Conservation (phyloP, 2,113 vertebrate genomes). For the Aspidoscelis tigris region DNA sequence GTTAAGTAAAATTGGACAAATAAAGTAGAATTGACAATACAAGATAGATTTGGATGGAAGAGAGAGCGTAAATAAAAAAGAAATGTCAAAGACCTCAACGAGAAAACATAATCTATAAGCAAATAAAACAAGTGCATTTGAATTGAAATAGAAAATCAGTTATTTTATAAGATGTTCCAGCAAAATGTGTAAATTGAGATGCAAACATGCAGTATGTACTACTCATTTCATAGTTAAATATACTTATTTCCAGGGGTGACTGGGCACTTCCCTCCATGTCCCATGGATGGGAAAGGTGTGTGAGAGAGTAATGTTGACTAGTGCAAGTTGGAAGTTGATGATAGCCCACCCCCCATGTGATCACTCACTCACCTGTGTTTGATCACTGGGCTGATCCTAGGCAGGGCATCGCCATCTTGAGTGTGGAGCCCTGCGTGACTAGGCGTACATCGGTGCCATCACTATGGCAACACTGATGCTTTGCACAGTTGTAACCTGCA, state of each 20-base stretch:
- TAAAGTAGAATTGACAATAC: conserved; percentile 12
- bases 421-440: too few relatives aligned
- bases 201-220: neutral
- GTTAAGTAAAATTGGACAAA: conserved; percentile 33
- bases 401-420: too few relatives aligned
- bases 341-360: too few relatives aligned
- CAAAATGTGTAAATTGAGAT: neutral
- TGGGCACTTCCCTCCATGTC: too few relatives aligned
- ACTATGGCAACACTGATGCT: too few relatives aligned
- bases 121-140: conserved; percentile 44
- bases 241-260: neutral
- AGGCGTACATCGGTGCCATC: too few relatives aligned
- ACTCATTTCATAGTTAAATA: neutral
- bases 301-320: too few relatives aligned
- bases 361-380: too few relatives aligned
- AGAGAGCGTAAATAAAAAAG: conserved; percentile 52
- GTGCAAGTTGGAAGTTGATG: too few relatives aligned
- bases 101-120: conserved; percentile 46
- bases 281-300: too few relatives aligned
- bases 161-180: conserved; percentile 19
- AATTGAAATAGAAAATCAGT: conserved; percentile 11
- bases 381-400: too few relatives aligned
- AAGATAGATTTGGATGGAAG: conserved; percentile 14
- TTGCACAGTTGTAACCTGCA: too few relatives aligned
- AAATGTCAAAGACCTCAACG: conserved; percentile 40